These are phyloP conservation scores for Myotis vivesi DNA, from an alignment of 2,797 vertebrate species.

Conservation along the genomic window DNA sequence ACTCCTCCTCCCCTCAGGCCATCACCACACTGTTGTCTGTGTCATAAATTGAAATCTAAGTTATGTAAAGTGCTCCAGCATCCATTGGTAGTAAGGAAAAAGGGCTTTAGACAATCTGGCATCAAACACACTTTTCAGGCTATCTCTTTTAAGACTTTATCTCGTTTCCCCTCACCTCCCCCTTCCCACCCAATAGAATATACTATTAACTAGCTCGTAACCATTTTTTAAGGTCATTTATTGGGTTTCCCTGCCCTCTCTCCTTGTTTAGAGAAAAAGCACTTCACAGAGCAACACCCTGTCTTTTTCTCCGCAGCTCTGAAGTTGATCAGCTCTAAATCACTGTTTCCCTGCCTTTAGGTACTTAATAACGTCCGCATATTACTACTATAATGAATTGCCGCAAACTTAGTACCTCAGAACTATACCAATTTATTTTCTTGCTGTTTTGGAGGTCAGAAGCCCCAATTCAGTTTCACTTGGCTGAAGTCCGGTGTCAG, in stretches of 20 bases:
- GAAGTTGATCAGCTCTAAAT: background rate
- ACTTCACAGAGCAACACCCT: background rate
- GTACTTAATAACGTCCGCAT: background rate
- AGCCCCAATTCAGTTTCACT: background rate
- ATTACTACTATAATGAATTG: background rate
- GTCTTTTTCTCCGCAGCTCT: background rate
- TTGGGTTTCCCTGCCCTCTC: background rate
- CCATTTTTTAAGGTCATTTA: background rate
- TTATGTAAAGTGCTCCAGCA: background rate
- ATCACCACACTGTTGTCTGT: background rate
- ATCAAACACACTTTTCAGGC: slow-evolving; percentile 6
- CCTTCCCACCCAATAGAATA: background rate
- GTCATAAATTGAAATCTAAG: background rate
- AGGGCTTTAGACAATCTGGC: background rate
- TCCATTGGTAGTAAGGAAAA: background rate
- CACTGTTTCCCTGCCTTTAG: background rate
- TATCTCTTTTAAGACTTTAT: background rate
- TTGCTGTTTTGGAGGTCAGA: background rate
- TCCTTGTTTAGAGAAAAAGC: background rate
- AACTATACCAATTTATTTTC: background rate
- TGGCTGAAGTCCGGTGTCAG: background rate
- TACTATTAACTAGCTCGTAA: background rate
- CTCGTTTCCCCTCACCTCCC: background rate
- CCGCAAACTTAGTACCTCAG: background rate
- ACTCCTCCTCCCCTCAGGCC: background rate